Conservation (phyloP, 2,797 vertebrate genomes). For the Bryconaethiops microstoma region DNA sequence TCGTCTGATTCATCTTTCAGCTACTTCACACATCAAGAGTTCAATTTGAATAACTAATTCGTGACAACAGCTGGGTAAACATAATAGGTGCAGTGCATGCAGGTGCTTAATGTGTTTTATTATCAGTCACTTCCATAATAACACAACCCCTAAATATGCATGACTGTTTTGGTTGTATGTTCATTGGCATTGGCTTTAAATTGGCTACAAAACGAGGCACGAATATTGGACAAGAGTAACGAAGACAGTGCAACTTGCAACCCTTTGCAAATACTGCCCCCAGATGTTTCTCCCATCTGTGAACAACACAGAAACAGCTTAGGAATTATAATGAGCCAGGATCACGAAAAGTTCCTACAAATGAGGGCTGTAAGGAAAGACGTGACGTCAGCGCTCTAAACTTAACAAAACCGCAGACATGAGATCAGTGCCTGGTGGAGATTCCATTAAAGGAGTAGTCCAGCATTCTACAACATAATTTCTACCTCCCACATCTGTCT, state of each 20-base stretch:
- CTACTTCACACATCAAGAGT: conserved; percentile 31
- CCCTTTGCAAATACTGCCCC: conserved; percentile 21
- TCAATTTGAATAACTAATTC: conserved; percentile 51
- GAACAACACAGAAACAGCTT: conserved; percentile 10
- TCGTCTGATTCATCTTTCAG: conserved; percentile 42
- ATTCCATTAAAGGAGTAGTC: neutral
- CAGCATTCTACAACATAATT: neutral
- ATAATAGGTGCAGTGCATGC: conserved; percentile 21
- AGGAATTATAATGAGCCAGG: conserved; percentile 22
- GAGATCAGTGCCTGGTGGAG: neutral
- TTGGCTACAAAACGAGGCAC: conserved; percentile 8
- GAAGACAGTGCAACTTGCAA: conserved; percentile 21
- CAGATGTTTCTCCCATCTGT: conserved; percentile 41
- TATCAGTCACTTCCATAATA: conserved; percentile 25
- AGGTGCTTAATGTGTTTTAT: conserved; percentile 38
- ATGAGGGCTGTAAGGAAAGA: neutral
- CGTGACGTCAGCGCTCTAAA: conserved; percentile 5
- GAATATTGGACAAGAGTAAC: neutral
- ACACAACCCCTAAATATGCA: conserved; percentile 20
- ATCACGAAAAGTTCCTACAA: neutral
- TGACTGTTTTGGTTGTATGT: conserved; percentile 22
- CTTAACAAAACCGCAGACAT: neutral
- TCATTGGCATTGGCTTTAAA: conserved; percentile 31
- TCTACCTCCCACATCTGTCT: neutral
- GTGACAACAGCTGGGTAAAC: conserved; percentile 46